phyloP scores from a whole-genome alignment of 2,797 vertebrate species.

The Galago senegalensis region DNA sequence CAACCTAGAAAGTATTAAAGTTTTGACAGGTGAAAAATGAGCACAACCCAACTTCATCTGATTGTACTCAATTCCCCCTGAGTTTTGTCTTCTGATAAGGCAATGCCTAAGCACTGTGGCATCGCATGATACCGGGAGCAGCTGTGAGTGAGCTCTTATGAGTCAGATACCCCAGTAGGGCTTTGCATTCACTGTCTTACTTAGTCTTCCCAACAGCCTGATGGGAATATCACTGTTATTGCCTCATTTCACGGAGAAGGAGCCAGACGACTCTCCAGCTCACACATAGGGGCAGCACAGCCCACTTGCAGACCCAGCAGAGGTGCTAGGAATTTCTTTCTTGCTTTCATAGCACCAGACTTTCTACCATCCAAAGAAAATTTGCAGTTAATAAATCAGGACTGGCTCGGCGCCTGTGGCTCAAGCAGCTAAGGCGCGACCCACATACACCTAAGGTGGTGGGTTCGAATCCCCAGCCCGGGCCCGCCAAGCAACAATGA shows the following conservation, averaged over 20 bases:
- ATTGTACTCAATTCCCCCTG: neutral
- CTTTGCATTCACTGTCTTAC: neutral
- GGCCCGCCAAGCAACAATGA: no score
- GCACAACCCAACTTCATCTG: neutral
- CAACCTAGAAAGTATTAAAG: neutral
- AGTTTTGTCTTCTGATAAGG: neutral
- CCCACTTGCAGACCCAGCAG: neutral
- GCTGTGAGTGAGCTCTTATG: neutral
- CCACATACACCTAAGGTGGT: no score
- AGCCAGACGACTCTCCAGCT: neutral
- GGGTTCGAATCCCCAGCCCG: no score
- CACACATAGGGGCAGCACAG: neutral
- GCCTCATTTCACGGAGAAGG: neutral
- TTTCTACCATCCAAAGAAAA: constrained; percentile 29
- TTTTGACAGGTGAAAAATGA: constrained; percentile 5
- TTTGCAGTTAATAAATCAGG: neutral
- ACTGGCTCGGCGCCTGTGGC: neutral
- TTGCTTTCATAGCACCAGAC: neutral
- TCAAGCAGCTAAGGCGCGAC: no score
- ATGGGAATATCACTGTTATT: neutral
- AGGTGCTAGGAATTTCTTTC: neutral
- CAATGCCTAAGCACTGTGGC: neutral
- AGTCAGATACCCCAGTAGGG: neutral
- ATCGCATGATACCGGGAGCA: neutral
- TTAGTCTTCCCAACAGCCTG: neutral